These are phyloP conservation scores for Atopsyche davidsoni DNA, from an alignment of 1,140 invertebrate species.

Conservation along the genomic window DNA sequence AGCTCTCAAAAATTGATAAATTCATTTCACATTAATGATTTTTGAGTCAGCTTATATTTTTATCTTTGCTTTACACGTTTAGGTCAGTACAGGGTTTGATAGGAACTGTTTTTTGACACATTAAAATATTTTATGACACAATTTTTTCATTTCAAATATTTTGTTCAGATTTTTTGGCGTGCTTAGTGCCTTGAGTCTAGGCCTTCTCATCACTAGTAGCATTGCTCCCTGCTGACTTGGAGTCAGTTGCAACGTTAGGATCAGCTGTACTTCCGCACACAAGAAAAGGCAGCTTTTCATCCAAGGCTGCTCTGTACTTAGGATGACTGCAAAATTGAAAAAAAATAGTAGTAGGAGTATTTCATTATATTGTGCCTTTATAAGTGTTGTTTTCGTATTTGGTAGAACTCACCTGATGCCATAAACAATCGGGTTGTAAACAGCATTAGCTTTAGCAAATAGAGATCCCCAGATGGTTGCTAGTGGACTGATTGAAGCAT, in stretches of 20 bases:
- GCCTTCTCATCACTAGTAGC: conserved; percentile 10
- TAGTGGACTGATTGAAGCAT: conserved; percentile 55
- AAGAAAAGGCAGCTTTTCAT: conserved; percentile 45
- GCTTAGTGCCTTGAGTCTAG: too few species aligned
- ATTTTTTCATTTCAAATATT: too few species aligned
- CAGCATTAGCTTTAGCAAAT: conserved; percentile 61
- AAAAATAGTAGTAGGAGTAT: not conserved
- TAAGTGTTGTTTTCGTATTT: too few species aligned
- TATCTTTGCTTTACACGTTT: too few species aligned
- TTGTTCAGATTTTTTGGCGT: too few species aligned
- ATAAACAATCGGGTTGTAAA: conserved; percentile 65
- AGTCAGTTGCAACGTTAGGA: conserved; percentile 3
- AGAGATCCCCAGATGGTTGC: conserved; percentile 63
- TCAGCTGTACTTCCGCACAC: conserved; percentile 28
- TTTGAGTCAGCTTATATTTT: too few species aligned
- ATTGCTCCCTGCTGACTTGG: conserved; percentile 5
- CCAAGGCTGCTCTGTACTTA: conserved; percentile 45
- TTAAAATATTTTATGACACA: too few species aligned
- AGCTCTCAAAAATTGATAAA: too few species aligned
- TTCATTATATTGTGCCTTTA: too few species aligned
- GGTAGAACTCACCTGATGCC: conserved; percentile 48
- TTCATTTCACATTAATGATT: too few species aligned
- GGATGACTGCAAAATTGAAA: conserved; percentile 37
- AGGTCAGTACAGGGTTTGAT: too few species aligned
- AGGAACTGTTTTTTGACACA: too few species aligned